Evolutionary conservation across 2,888 invertebrate species (phyloP).

Genomic region (Strigamia crassipes): DNA sequence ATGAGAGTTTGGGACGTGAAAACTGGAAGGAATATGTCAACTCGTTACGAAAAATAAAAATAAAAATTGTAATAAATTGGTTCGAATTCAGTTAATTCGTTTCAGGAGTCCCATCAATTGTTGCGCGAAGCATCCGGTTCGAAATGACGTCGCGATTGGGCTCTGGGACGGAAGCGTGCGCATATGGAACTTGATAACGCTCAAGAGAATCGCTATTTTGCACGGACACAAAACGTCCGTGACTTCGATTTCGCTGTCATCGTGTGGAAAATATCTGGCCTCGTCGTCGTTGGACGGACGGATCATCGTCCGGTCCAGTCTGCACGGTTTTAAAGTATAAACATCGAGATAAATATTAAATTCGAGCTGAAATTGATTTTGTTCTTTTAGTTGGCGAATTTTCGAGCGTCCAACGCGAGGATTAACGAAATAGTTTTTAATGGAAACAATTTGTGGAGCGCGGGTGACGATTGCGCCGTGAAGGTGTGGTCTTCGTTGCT

Average conservation of each 20-base stretch:
- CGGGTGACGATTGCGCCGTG: background rate
- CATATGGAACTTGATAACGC: constrained; percentile 50
- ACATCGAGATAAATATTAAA: background rate
- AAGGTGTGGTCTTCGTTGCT: background rate
- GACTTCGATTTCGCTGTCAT: background rate
- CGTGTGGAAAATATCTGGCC: background rate
- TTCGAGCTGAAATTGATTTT: background rate
- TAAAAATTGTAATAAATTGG: background rate
- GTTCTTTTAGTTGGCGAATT: background rate
- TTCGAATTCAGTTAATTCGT: background rate
- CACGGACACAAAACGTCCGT: background rate
- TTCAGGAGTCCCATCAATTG: constrained; percentile 51
- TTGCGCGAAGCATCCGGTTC: constrained; percentile 50
- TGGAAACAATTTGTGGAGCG: background rate
- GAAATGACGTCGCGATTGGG: constrained; percentile 50
- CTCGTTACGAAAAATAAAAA: background rate
- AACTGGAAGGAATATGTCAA: background rate
- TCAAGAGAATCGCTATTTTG: constrained; percentile 47
- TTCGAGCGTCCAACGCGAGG: background rate
- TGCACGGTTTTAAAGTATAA: background rate
- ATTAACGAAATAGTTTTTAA: background rate
- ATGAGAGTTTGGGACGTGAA: background rate
- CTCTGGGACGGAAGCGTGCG: constrained; percentile 51
- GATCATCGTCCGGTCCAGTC: background rate
- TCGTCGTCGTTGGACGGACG: background rate